Evolutionary conservation across 2,113 vertebrate genomes (phyloP).

Genomic region (Garra rufa): DNA sequence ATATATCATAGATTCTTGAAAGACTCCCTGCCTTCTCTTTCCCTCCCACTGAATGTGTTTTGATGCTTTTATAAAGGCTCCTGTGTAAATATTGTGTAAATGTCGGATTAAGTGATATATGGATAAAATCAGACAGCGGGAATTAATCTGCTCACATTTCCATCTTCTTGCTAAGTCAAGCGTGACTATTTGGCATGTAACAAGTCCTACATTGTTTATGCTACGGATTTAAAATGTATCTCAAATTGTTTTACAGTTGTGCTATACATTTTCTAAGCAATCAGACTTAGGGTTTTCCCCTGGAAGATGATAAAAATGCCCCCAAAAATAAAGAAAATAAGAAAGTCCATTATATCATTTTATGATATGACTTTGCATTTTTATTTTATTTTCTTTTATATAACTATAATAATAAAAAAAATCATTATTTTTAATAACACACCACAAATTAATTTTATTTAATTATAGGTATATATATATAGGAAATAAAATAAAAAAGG

Average conservation of each 20-base stretch:
- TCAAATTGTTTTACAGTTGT: neutral
- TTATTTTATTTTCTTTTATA: too few relatives aligned
- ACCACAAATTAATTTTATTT: too few relatives aligned
- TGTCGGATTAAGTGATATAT: neutral
- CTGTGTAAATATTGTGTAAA: constrained; percentile 7
- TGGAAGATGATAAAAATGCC: too few relatives aligned
- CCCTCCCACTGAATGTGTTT: neutral
- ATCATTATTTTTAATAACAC: too few relatives aligned
- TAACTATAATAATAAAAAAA: too few relatives aligned
- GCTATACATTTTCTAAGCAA: neutral
- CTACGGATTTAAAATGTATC: too few relatives aligned
- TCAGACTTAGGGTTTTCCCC: neutral
- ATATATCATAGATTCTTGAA: neutral
- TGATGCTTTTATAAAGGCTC: neutral
- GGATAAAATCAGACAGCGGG: neutral
- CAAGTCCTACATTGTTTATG: neutral
- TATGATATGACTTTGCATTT: too few relatives aligned
- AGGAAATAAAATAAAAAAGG: too few relatives aligned
- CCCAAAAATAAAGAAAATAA: too few relatives aligned
- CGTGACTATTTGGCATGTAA: neutral
- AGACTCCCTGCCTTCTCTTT: neutral
- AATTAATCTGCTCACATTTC: neutral
- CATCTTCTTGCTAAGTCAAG: neutral
- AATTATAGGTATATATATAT: too few relatives aligned
- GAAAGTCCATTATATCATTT: too few relatives aligned